Evolutionary conservation across 2,888 invertebrate genomes (phyloP).

Genomic region (Maniola hyperantus): DNA sequence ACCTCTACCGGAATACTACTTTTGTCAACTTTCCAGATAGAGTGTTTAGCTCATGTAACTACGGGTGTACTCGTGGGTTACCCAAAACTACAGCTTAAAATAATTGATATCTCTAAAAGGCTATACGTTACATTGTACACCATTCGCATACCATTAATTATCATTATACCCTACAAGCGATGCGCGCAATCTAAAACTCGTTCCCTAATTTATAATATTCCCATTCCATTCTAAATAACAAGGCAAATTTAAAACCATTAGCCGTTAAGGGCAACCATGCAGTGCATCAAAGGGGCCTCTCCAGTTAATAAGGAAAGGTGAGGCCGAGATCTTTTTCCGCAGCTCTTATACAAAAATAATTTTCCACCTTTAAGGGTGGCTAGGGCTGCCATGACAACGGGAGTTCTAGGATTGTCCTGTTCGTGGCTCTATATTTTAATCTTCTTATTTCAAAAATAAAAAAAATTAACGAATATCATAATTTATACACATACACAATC

Average conservation of each 20-base stretch:
- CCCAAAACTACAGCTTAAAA: constrained; percentile 2
- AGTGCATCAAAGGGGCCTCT: constrained; percentile 71
- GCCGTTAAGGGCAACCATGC: constrained; percentile 57
- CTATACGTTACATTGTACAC: constrained; percentile 9
- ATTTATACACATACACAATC: too few species aligned
- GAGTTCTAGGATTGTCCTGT: not conserved
- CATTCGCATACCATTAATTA: constrained; percentile 21
- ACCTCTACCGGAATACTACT: too few species aligned
- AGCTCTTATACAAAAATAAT: constrained; percentile 67
- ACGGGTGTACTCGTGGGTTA: not conserved
- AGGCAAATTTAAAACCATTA: constrained; percentile 73
- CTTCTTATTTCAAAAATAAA: not conserved
- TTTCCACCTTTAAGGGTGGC: constrained; percentile 50
- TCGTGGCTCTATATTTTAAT: not conserved
- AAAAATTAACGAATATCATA: too few species aligned
- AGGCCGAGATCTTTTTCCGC: constrained; percentile 65
- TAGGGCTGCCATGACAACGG: constrained; percentile 35
- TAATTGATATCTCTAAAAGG: not conserved
- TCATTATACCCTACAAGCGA: constrained; percentile 19
- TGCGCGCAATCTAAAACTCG: constrained; percentile 24
- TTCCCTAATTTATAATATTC: constrained; percentile 39
- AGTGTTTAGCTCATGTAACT: not conserved
- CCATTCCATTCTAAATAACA: constrained; percentile 51
- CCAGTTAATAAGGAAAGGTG: constrained; percentile 77
- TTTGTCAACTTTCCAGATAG: too few species aligned